Base-by-base conservation (phyloP, 2,888 invertebrate species). In the Plebejus argus region DNA sequence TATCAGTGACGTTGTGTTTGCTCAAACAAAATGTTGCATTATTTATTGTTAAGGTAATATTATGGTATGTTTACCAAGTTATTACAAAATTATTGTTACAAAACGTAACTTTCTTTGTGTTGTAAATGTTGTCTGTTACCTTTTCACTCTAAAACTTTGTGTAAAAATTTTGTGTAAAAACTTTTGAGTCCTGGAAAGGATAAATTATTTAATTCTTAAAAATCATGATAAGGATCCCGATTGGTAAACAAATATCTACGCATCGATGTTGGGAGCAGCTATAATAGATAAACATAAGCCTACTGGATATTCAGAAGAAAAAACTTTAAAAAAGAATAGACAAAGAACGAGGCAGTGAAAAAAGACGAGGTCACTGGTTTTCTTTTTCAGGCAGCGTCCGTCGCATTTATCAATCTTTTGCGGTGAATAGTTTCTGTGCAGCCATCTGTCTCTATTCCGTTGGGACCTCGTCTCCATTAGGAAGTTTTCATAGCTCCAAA, bases 401-500 rank as follows among this genome's bases (percentile, higher is more conserved):
- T 33, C 66, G 28, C 66, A 33, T 66, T 66, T 33, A 33, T 66
- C 18, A 66, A 66, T 66, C 66, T 28, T 66, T 66, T 61, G 61
- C 61, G 15, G 70, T 39, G n/a, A 39, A 35, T 20, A 71, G 71
- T 39, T 35, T 39, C 39, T 20, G 20, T 35, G 35, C 35, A n/a
- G 70, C 39, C 35, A n/a, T 35, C n/a, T 71, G 35, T 71, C 33
- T 35, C 70, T 70, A 61, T 61, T 33, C 66, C 71, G 71, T n/a
- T 10, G 35, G 39, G 71, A 71, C 15, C 15, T n/a, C 35, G 20
- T 71, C 71, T 71, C 39, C 39, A 71, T 71, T 71, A 39, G 39
- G 39, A 71, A 39, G 39, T 35, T 39, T 71, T 20, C 71, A 39
- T 71, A 20, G 71, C 39, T 71, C 39, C 71, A 71, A 71, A 71